Evolutionary conservation across 1,140 invertebrate genomes (phyloP), one percentile per base, ranked within the genome.

Genomic region (Branchinecta lindahli): DNA sequence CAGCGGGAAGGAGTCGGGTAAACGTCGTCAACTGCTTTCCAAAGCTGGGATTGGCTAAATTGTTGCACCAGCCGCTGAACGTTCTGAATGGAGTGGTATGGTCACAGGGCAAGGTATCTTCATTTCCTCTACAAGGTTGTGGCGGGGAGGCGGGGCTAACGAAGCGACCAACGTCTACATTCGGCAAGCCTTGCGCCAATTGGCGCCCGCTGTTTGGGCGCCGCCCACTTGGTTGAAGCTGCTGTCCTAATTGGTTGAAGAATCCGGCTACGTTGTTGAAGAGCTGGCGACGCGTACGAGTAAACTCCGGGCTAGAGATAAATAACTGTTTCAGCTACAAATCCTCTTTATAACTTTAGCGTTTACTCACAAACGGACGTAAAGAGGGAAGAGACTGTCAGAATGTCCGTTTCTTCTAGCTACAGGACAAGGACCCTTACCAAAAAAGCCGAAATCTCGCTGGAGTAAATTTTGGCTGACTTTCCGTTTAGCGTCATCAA

Each of bases 41-140:
- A 72, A 88, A 85, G 71, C 85, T 86, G 0, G 93, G 92, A 75
- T 92, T 89, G 10, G 87, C 82, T 8, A 96, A 77, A 77, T 96
- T 96, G 76, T 96, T 97, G 75, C 94, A 97, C 74, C 92, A 87
- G 6, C 93, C 94, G 0, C 88, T 90, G 46, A 87, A 83, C 0
- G 87, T 88, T 72, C 93, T 84, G 79, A 90, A 96, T 0, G 88
- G 89, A 0, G 83, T 84, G 0, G 84, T 87, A 0, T 89, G 83
- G 76, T 96, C 89, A 75, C 94, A 97, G 8, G 83, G 81, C 9
- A 78, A 67, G 46, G 73, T 73, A 66, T 79, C 77, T 66, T 81
- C 80, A 46, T 78, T 75, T 8, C 73, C 69, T 7, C 74, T 73
- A 68, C 76, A 78, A 8, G 69, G 45, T 5, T 69, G 66, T n/a